phyloP scores from a whole-genome alignment of 2,797 vertebrate genomes.

The Alosa sapidissima region DNA sequence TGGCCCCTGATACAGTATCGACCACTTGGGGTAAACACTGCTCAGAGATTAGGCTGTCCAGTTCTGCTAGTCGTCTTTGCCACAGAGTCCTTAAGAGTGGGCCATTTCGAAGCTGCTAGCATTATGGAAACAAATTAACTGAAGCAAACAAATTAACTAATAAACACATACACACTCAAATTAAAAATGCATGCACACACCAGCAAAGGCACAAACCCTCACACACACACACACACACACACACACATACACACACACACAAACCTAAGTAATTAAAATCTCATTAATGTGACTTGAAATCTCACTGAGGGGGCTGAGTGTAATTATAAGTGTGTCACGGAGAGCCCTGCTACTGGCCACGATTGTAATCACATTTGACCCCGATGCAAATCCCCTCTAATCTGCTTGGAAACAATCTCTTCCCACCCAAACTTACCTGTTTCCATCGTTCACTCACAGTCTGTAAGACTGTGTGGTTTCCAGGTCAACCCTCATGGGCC shows the following conservation, averaged over 20 bases:
- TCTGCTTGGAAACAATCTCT: not conserved
- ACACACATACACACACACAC: not conserved
- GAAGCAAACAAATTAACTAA: not conserved
- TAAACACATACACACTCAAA: not conserved
- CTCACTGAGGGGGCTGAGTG: constrained; percentile 2
- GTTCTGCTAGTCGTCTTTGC: not conserved
- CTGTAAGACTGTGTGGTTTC: not conserved
- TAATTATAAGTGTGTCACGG: not conserved
- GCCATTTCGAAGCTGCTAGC: not conserved
- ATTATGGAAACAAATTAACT: not conserved
- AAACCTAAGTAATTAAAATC: constrained; percentile 4
- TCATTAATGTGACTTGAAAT: not conserved
- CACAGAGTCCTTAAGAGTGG: not conserved
- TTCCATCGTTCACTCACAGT: not conserved
- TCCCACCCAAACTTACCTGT: constrained; percentile 9
- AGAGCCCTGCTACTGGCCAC: not conserved
- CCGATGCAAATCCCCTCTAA: not conserved
- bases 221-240: not conserved
- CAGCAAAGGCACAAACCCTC: not conserved
- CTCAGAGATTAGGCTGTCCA: not conserved
- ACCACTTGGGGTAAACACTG: not conserved
- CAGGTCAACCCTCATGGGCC: not conserved
- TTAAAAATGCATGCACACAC: not conserved
- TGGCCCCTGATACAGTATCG: not conserved
- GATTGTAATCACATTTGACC: not conserved